A percentile compares a stretch with the other conserved stretches of the same genome.
Evolutionary conservation across 2,888 invertebrate species (phyloP).

Genomic region (Megastigmus dorsalis): DNA sequence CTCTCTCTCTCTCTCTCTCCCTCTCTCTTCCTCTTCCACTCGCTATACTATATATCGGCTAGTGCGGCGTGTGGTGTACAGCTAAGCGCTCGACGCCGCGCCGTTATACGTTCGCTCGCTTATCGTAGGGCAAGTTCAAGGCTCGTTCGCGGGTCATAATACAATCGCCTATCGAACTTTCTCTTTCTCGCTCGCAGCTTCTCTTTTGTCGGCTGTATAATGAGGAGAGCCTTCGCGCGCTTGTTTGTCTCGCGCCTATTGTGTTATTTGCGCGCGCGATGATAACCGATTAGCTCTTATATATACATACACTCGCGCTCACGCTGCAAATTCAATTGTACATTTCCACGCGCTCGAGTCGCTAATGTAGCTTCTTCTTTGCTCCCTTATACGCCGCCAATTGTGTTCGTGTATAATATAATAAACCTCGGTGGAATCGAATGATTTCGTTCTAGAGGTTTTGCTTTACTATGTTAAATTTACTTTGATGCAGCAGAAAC

Average conservation of each 20-base stretch:
- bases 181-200: not conserved
- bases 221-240: constrained; percentile 60
- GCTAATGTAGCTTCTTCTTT: too few relatives aligned
- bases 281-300: constrained; percentile 8
- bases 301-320: not conserved
- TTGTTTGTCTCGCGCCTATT: too few relatives aligned
- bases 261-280: not conserved
- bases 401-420: too few relatives aligned
- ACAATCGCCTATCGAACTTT: constrained; percentile 70
- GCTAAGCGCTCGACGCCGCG: too few relatives aligned
- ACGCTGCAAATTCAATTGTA: not conserved
- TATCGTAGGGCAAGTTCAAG: constrained; percentile 74
- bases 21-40: not conserved
- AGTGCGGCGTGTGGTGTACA: constrained; percentile 52
- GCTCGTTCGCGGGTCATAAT: constrained; percentile 71
- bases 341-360: constrained; percentile 19
- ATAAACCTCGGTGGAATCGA: too few relatives aligned
- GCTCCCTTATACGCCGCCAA: too few relatives aligned
- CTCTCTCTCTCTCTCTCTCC: constrained; percentile 7
- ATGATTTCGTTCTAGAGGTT: too few relatives aligned
- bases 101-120: constrained; percentile 55
- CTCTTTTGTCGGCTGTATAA: not conserved
- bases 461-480: too few relatives aligned
- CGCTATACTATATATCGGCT: constrained; percentile 20
- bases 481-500: too few relatives aligned